These are phyloP conservation scores for Xiphophorus maculatus DNA, from an alignment of 2,113 vertebrate species.

Conservation along the genomic window DNA sequence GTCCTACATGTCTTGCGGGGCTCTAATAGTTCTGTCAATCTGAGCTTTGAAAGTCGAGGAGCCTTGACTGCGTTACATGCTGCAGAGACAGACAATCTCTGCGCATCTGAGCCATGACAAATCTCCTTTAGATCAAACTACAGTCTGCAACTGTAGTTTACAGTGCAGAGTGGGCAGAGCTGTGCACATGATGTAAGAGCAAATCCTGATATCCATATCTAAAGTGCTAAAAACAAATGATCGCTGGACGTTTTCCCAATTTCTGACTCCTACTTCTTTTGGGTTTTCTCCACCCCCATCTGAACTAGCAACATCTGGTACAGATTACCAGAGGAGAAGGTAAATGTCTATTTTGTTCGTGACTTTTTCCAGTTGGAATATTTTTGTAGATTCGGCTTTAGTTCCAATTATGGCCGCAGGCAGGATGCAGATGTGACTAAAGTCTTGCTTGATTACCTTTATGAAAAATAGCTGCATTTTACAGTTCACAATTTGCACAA, in stretches of 20 bases:
- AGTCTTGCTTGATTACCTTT: not conserved
- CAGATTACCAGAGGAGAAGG: conserved; percentile 72
- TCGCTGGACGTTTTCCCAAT: conserved; percentile 8
- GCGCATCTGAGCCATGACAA: conserved; percentile 44
- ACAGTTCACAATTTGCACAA: too few relatives aligned
- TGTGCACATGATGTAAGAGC: conserved; percentile 10
- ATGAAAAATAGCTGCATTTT: not conserved
- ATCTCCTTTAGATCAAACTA: conserved; percentile 40
- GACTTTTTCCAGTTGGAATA: conserved; percentile 66
- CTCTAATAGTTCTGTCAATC: conserved; percentile 62
- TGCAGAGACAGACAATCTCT: conserved; percentile 15
- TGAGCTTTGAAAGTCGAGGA: conserved; percentile 23
- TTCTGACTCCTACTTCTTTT: conserved; percentile 10
- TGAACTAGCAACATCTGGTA: conserved; percentile 68
- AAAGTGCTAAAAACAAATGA: conserved; percentile 1
- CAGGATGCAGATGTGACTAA: not conserved
- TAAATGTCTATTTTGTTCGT: conserved; percentile 54
- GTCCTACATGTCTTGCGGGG: conserved; percentile 47
- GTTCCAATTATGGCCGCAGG: conserved; percentile 47
- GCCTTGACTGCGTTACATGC: not conserved
- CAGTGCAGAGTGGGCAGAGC: not conserved
- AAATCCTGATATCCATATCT: conserved; percentile 1
- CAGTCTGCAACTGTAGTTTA: conserved; percentile 24
- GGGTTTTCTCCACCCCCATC: conserved; percentile 54
- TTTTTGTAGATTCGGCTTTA: conserved; percentile 60